These are phyloP conservation scores for Beris morrisii DNA, from an alignment of 2,888 invertebrate genomes.

Conservation along the genomic window DNA sequence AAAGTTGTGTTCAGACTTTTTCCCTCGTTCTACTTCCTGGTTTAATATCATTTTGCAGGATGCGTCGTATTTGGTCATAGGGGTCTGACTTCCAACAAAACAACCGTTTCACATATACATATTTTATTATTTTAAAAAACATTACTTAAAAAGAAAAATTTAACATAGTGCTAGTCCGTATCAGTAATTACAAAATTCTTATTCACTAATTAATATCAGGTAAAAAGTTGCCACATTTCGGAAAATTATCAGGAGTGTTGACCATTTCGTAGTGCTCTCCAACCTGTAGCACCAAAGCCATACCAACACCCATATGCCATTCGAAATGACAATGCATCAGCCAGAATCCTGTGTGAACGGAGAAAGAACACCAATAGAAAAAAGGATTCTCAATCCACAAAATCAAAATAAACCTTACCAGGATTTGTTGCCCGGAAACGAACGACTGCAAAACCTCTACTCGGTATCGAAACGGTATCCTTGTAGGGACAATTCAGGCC, in stretches of 20 bases:
- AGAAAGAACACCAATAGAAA: background rate
- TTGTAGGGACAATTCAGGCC: slow-evolving; percentile 45
- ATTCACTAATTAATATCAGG: slow-evolving; percentile 35
- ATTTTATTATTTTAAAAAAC: too few relatives aligned
- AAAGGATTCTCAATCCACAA: background rate
- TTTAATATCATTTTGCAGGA: too few relatives aligned
- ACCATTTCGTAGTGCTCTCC: slow-evolving; percentile 66
- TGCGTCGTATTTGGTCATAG: too few relatives aligned
- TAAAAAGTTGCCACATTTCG: slow-evolving; percentile 75
- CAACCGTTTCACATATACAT: too few relatives aligned
- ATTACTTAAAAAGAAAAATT: too few relatives aligned
- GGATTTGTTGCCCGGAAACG: slow-evolving; percentile 48
- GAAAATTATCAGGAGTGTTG: slow-evolving; percentile 69
- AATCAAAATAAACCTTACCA: slow-evolving; percentile 36
- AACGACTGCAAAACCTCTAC: slow-evolving; percentile 48
- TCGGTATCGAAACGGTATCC: slow-evolving; percentile 50
- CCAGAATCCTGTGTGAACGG: slow-evolving; percentile 45
- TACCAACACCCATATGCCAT: slow-evolving; percentile 47
- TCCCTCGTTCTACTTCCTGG: too few relatives aligned
- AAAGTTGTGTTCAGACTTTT: too few relatives aligned
- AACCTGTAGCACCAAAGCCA: slow-evolving; percentile 47
- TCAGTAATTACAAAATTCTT: too few relatives aligned
- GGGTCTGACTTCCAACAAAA: too few relatives aligned
- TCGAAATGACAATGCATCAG: slow-evolving; percentile 49
- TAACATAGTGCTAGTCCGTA: too few relatives aligned